A percentile compares a stretch with the other conserved stretches of the same genome.
Conservation (phyloP, 2,888 invertebrate genomes). For the Cordilura impudica region DNA sequence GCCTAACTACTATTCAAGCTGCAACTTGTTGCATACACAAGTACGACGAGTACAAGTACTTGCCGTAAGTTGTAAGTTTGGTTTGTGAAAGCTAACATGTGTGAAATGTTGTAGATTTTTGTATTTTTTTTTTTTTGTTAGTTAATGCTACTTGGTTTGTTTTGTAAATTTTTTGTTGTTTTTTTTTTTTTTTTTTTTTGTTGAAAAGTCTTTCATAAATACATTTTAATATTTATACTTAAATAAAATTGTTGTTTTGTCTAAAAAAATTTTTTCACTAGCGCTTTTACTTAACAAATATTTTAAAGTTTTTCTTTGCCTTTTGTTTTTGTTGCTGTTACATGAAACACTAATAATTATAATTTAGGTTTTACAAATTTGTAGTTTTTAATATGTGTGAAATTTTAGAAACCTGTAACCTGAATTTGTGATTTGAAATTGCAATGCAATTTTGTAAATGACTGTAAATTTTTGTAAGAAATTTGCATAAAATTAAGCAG, state of each 20-base stretch:
- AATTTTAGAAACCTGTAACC: too few relatives aligned
- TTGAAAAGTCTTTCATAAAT: constrained; percentile 44
- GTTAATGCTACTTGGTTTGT: constrained; percentile 43
- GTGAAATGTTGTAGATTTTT: constrained; percentile 38
- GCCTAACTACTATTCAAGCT: constrained; percentile 3
- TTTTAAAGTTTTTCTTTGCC: constrained; percentile 38
- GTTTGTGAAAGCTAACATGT: constrained; percentile 61
- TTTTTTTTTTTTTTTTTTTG: constrained; percentile 4
- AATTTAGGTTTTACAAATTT: constrained; percentile 38
- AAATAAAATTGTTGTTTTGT: constrained; percentile 18
- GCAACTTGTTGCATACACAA: constrained; percentile 55
- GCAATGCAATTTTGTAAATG: too few relatives aligned
- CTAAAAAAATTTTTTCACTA: constrained; percentile 39
- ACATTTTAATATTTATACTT: constrained; percentile 37
- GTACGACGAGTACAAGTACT: neutral
- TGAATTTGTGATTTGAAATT: too few relatives aligned
- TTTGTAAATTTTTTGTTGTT: neutral
- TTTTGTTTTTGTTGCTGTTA: constrained; percentile 15
- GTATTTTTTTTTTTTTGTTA: constrained; percentile 11
- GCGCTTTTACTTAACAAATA: constrained; percentile 57
- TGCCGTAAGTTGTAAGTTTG: neutral
- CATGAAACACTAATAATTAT: constrained; percentile 33
- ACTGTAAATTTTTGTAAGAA: constrained; percentile 47
- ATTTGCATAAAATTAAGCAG: constrained; percentile 19
- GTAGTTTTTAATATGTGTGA: too few relatives aligned